Evolutionary conservation across 1,140 invertebrate genomes (phyloP), one percentile per base, ranked within the genome.

Genomic region (Euura saliciscinereae): DNA sequence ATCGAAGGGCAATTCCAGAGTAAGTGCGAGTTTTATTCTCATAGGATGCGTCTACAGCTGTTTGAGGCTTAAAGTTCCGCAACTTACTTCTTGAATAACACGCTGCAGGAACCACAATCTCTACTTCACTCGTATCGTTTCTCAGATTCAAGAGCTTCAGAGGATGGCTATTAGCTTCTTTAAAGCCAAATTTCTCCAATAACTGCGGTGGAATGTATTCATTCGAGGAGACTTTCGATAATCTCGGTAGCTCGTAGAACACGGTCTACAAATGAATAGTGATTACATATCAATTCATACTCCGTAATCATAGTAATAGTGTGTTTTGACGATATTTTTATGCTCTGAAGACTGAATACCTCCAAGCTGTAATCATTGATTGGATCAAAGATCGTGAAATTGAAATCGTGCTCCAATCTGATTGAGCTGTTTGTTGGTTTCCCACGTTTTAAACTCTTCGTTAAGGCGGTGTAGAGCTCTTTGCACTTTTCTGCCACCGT

Each of bases 371-470:
- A 91, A 83, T 93, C 87, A 6, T 84, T 51, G 8, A 88, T 65
- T 3, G 90, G 84, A 84, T 92, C 81, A 76, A 93, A 92, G 51
- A 78, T 71, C 6, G 82, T 85, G 75, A 92, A 89, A 79, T 92
- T 92, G 82, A 92, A 93, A 79, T 92, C 89, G 67, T 89, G 79
- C n/a, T 86, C 74, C 13, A 92, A 78, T 79, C 89, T 89, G 3
- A 81, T 71, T n/a, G 87, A 84, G 83, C 90, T 90, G 76, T 87
- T 87, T 42, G 81, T 82, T 6, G 85, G 87, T 79, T 89, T 91
- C 73, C 89, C 85, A 71, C 82, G 78, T 6, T 83, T 72, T 46
- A 88, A 74, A 79, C 75, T 84, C 76, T 78, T 72, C 2, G 78
- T 2, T n/a, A 83, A 69, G 43, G 76, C 75, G n/a, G 79, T 76